Conservation (phyloP, 1,140 invertebrate species). For the Macrocentrus cingulum region DNA sequence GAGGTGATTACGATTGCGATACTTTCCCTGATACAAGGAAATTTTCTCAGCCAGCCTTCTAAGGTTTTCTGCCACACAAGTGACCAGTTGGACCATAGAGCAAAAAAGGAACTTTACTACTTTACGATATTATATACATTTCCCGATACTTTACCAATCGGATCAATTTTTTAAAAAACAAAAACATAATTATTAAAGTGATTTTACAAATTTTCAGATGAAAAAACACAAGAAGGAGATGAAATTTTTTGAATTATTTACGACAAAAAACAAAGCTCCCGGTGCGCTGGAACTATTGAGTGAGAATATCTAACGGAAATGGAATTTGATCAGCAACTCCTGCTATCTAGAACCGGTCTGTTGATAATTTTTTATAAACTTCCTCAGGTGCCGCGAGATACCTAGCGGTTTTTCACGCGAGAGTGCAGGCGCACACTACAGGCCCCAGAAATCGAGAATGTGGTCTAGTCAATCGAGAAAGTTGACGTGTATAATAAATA, state of each 20-base stretch:
- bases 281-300: no score
- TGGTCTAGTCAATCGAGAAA: conserved; percentile 3
- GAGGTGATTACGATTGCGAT: conserved; percentile 10
- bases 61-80: neutral
- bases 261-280: no score
- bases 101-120: conserved; percentile 9
- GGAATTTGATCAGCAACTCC: no score
- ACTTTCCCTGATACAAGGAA: conserved; percentile 28
- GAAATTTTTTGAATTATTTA: no score
- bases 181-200: no score
- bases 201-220: no score
- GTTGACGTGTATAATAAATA: conserved; percentile 7
- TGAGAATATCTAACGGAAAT: no score
- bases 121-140: neutral
- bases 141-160: no score
- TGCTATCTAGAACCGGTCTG: conserved; percentile 26
- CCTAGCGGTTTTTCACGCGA: conserved; percentile 11
- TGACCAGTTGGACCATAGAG: conserved; percentile 8
- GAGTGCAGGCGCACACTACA: neutral
- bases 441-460: conserved; percentile 8
- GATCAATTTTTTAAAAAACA: no score
- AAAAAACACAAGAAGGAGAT: no score
- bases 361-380: conserved; percentile 3
- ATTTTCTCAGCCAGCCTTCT: conserved; percentile 23
- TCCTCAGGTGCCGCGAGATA: conserved; percentile 17